Percentiles rank a stretch among this genome's conserved stretches.
phyloP scores from a whole-genome alignment of 2,888 invertebrate species.

The Campopleginae sp. region DNA sequence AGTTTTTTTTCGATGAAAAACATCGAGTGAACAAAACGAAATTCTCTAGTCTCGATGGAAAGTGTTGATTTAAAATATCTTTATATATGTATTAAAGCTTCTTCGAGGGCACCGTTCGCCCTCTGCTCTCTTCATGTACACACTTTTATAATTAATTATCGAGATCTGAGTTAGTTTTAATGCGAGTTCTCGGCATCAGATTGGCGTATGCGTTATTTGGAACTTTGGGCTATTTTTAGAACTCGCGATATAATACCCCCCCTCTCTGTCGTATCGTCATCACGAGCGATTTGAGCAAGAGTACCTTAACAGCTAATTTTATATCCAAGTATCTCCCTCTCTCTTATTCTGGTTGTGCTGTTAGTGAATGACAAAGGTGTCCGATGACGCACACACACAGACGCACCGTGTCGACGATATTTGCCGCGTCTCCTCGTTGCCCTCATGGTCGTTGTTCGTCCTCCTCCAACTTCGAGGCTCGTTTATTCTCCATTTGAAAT shows the following conservation, averaged over 20 bases:
- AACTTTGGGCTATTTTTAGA: constrained; percentile 65
- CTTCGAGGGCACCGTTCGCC: constrained; percentile 5
- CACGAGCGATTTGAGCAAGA: constrained; percentile 70
- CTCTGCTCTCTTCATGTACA: neutral
- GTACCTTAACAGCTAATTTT: constrained; percentile 68
- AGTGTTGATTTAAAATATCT: constrained; percentile 9
- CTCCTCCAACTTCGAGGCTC: neutral
- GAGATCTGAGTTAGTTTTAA: constrained; percentile 24
- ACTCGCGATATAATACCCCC: constrained; percentile 56
- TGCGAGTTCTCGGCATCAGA: constrained; percentile 20
- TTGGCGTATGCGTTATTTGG: constrained; percentile 48
- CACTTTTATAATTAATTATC: constrained; percentile 28
- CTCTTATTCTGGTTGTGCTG: constrained; percentile 30
- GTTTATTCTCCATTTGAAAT: neutral
- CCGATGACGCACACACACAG: constrained; percentile 23
- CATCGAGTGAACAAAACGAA: constrained; percentile 46
- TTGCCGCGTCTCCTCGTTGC: neutral
- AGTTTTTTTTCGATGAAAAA: constrained; percentile 2
- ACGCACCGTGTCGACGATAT: constrained; percentile 6
- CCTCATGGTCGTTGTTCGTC: neutral
- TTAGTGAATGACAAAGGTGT: constrained; percentile 42
- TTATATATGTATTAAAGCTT: constrained; percentile 59
- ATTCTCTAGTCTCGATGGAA: constrained; percentile 36
- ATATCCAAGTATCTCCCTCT: constrained; percentile 53
- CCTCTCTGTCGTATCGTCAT: constrained; percentile 54